Evolutionary conservation across 2,113 vertebrate genomes (phyloP).

Genomic region (Carassius auratus): DNA sequence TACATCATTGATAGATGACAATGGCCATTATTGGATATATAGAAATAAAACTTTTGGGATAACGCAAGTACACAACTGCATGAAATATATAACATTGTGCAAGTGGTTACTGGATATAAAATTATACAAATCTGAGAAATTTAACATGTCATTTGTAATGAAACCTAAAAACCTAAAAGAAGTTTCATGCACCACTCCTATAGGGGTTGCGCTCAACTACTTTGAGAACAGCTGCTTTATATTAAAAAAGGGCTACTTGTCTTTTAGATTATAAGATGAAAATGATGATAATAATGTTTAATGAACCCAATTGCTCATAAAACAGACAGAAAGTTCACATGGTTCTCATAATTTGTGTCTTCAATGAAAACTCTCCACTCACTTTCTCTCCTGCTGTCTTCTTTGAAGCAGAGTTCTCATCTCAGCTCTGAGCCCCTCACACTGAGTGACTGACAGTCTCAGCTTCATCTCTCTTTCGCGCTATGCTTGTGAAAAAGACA

Average conservation of each 20-base stretch:
- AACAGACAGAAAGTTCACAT: background rate
- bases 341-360: background rate
- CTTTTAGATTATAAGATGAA: constrained; percentile 2
- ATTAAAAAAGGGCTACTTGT: background rate
- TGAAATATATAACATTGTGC: no score
- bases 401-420: constrained; percentile 19
- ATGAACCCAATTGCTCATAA: constrained; percentile 25
- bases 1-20: no score
- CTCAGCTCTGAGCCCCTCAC: constrained; percentile 2
- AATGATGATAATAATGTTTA: background rate
- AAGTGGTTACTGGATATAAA: no score
- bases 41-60: no score
- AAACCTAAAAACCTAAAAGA: background rate
- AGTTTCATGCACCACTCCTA: background rate
- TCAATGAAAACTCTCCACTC: background rate
- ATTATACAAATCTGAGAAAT: no score
- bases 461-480: background rate
- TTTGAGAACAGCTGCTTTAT: background rate
- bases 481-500: background rate
- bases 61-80: no score
- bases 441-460: constrained; percentile 18
- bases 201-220: background rate
- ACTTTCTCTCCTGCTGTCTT: constrained; percentile 27
- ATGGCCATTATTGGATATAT: no score
- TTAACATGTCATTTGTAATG: no score